Conservation (phyloP, 2,888 invertebrate genomes). For the Thecocarcelia acutangulata region DNA sequence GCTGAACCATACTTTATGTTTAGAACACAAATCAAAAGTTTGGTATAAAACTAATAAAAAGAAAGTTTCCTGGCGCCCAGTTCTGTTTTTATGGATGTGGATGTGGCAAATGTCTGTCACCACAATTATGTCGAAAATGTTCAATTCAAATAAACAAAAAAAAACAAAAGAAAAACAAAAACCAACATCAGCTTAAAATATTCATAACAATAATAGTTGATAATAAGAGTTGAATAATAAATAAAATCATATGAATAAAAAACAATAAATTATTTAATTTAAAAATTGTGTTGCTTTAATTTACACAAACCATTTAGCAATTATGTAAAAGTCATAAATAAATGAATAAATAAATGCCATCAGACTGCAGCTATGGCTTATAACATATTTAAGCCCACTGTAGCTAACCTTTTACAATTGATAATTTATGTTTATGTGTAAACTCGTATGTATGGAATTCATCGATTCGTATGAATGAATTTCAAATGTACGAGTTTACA, state of each 20-base stretch:
- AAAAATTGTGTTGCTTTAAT: constrained; percentile 13
- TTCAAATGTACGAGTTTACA: constrained; percentile 28
- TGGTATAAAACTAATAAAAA: too few relatives aligned
- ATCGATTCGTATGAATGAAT: constrained; percentile 51
- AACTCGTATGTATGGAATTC: constrained; percentile 31
- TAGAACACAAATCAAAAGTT: too few relatives aligned
- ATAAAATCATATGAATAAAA: constrained; percentile 23
- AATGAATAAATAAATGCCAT: constrained; percentile 4
- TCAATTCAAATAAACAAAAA: too few relatives aligned
- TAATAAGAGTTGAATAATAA: constrained; percentile 1
- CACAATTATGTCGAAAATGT: constrained; percentile 9
- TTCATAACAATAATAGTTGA: background rate
- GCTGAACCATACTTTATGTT: too few relatives aligned
- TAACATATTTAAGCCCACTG: constrained; percentile 42
- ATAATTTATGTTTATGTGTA: background rate
- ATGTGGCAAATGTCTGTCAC: constrained; percentile 27
- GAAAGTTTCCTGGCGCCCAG: constrained; percentile 15
- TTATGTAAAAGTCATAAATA: constrained; percentile 20
- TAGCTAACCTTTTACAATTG: background rate
- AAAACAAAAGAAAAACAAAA: too few relatives aligned
- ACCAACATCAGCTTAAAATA: too few relatives aligned
- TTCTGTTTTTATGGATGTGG: background rate
- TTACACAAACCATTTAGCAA: constrained; percentile 37
- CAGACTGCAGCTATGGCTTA: constrained; percentile 1
- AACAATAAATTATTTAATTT: constrained; percentile 58